Percentiles rank a stretch among this genome's conserved stretches.
These are phyloP conservation scores for Himalopsyche japonica DNA, from an alignment of 2,888 invertebrate genomes.

Conservation along the genomic window DNA sequence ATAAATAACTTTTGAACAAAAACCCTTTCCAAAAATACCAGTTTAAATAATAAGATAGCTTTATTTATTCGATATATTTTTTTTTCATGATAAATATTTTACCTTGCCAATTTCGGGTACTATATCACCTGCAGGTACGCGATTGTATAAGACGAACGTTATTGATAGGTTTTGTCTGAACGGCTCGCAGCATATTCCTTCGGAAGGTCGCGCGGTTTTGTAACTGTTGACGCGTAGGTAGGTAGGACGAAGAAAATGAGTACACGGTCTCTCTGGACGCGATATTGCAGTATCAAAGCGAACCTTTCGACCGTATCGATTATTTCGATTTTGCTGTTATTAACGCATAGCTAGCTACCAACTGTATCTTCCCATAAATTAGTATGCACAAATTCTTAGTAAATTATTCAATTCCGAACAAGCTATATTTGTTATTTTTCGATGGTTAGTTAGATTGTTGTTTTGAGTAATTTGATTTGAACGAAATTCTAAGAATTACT, in stretches of 20 bases:
- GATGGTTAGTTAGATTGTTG: no score
- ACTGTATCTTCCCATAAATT: no score
- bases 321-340: background rate
- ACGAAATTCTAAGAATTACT: no score
- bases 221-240: background rate
- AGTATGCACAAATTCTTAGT: no score
- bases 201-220: slow-evolving; percentile 29
- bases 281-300: slow-evolving; percentile 4
- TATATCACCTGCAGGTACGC: background rate
- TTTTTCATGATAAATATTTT: no score
- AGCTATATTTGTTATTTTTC: no score
- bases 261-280: background rate
- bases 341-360: background rate
- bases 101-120: no score
- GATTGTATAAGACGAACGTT: background rate
- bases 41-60: no score
- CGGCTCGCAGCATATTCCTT: slow-evolving; percentile 28
- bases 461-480: no score
- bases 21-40: no score
- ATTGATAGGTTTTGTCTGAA: background rate
- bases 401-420: background rate
- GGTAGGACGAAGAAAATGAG: background rate
- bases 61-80: no score
- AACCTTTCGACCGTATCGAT: background rate
- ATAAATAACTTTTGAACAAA: no score